A percentile compares a stretch with the other conserved stretches of the same genome.
Conservation (phyloP, 2,888 invertebrate genomes). For the Pandemis cinnamomeana region DNA sequence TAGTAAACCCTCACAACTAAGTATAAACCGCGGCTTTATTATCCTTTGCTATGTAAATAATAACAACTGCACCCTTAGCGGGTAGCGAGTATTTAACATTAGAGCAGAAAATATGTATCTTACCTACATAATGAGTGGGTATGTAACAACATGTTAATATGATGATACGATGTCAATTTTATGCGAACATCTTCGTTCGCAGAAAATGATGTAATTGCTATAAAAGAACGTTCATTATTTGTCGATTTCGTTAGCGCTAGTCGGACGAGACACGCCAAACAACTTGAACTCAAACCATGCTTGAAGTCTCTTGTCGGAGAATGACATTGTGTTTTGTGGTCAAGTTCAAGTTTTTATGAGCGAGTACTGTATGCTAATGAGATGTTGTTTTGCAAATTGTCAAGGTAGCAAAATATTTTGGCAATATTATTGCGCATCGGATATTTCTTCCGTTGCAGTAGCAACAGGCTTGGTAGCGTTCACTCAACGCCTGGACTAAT, state of each 20-base stretch:
- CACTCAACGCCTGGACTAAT: constrained; percentile 59
- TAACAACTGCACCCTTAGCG: not conserved
- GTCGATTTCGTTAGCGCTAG: constrained; percentile 68
- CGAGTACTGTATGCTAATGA: constrained; percentile 38
- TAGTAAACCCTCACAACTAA: constrained; percentile 5
- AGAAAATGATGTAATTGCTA: constrained; percentile 74
- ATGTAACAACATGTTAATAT: constrained; percentile 40
- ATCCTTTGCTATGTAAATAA: not conserved
- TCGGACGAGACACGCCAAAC: constrained; percentile 56
- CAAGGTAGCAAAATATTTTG: constrained; percentile 11
- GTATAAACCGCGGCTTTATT: constrained; percentile 4
- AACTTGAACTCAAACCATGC: constrained; percentile 48
- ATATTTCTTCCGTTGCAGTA: constrained; percentile 13
- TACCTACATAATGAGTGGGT: constrained; percentile 14
- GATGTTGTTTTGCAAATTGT: constrained; percentile 35
- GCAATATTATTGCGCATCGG: not conserved
- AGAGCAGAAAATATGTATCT: constrained; percentile 26
- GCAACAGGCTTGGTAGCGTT: constrained; percentile 7
- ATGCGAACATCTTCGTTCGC: constrained; percentile 46
- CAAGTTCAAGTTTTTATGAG: constrained; percentile 71
- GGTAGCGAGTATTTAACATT: constrained; percentile 1
- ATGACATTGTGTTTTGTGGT: constrained; percentile 72
- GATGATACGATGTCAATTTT: constrained; percentile 40
- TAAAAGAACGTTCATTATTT: constrained; percentile 66
- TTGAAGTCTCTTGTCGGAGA: constrained; percentile 51